Conservation (phyloP, 2,113 vertebrate genomes). For the Vulpes vulpes region DNA sequence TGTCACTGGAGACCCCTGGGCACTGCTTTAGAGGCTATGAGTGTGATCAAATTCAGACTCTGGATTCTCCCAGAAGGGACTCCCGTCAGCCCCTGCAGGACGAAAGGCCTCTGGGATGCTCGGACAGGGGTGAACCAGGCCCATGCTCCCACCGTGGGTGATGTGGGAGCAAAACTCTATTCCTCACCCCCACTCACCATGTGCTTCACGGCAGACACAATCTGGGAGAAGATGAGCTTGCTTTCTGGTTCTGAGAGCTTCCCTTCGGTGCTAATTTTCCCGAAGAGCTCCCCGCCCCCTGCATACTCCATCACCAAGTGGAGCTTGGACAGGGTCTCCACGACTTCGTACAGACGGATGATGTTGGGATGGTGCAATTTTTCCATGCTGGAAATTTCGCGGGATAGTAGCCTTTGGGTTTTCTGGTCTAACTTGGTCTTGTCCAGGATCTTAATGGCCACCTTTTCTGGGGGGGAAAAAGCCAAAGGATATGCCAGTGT, state of each 20-base stretch:
- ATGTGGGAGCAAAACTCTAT: neutral
- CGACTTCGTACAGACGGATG: constrained; percentile 98
- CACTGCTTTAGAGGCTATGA: neutral
- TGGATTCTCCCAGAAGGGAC: neutral
- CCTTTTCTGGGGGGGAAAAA: constrained; percentile 92
- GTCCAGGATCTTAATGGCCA: constrained; percentile 99
- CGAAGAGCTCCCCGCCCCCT: constrained; percentile 96
- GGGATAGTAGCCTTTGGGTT: constrained; percentile 95
- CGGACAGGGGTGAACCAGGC: neutral
- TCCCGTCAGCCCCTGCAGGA: neutral
- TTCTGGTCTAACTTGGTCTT: constrained; percentile 98
- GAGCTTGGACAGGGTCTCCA: constrained; percentile 96
- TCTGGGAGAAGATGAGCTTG: constrained; percentile 97
- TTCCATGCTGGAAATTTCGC: constrained; percentile 99
- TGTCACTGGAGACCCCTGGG: neutral
- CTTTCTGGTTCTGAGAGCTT: constrained; percentile 94
- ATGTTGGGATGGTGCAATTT: constrained; percentile 97
- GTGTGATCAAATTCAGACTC: neutral
- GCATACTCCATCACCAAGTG: constrained; percentile 98
- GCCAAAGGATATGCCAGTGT: neutral
- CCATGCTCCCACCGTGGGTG: rapidly evolving
- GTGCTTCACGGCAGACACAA: constrained; percentile 97
- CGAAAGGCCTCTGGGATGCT: neutral
- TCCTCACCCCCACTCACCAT: constrained; percentile 90
- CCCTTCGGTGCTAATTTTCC: constrained; percentile 95